A percentile compares a stretch with the other conserved stretches of the same genome.
Evolutionary conservation across 2,113 vertebrate species (phyloP).

Genomic region (Pteropus alecto): DNA sequence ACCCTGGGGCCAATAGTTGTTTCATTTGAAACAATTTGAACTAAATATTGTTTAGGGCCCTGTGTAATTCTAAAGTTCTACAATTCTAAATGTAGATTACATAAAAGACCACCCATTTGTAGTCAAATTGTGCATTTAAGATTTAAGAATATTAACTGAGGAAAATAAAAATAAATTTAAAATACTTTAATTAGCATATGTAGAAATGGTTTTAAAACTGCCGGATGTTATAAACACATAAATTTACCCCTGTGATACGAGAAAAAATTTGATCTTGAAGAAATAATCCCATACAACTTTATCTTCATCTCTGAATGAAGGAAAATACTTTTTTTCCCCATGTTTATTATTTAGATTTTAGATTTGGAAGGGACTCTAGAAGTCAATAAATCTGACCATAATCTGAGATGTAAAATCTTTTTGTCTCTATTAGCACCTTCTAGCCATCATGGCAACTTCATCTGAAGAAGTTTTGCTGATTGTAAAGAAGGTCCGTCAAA

Average conservation of each 20-base stretch:
- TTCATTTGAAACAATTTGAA: background rate
- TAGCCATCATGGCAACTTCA: conserved; percentile 91
- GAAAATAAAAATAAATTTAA: background rate
- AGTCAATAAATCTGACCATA: background rate
- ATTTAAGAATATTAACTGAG: background rate
- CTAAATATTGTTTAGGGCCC: background rate
- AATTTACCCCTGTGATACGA: background rate
- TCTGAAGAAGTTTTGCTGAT: conserved; percentile 98
- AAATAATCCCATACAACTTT: background rate
- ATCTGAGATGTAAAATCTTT: background rate
- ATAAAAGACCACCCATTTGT: background rate
- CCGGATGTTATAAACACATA: background rate
- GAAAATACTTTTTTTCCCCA: background rate
- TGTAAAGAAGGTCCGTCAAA: conserved; percentile 96
- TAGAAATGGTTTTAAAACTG: conserved; percentile 21
- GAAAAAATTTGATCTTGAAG: background rate
- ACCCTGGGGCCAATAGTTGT: background rate
- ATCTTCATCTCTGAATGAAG: background rate
- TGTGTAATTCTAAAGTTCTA: background rate
- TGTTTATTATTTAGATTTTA: background rate
- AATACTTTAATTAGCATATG: background rate
- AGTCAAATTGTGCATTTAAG: background rate
- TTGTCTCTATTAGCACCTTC: conserved; percentile 50
- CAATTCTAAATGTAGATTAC: background rate
- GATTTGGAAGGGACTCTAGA: background rate